A percentile compares a stretch with the other conserved stretches of the same genome.
phyloP scores from a whole-genome alignment of 2,113 vertebrate genomes.

The Lagopus muta region DNA sequence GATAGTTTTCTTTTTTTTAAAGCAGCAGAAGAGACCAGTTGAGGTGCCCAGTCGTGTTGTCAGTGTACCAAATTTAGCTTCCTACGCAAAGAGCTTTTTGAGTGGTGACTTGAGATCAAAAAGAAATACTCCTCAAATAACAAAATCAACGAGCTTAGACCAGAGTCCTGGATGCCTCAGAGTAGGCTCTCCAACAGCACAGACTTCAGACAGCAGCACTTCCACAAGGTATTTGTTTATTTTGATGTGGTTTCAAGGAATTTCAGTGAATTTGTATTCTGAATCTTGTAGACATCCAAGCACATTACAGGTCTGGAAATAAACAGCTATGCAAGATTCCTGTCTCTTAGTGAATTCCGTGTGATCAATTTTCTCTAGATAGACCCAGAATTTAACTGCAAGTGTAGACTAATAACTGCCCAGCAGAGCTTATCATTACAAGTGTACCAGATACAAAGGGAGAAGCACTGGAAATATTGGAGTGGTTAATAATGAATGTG shows the following conservation, averaged over 20 bases:
- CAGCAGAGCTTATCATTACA: background rate
- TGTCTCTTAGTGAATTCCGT: background rate
- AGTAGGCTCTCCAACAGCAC: slow-evolving; percentile 59
- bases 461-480: background rate
- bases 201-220: slow-evolving; percentile 72
- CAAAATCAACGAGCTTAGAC: slow-evolving; percentile 84
- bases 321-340: fast-evolving
- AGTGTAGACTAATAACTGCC: background rate
- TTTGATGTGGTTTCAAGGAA: background rate
- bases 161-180: slow-evolving; percentile 69
- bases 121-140: slow-evolving; percentile 75
- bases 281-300: background rate
- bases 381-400: background rate
- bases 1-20: slow-evolving; percentile 30
- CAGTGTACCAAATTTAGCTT: slow-evolving; percentile 85
- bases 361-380: background rate
- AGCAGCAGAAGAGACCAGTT: slow-evolving; percentile 84
- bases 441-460: background rate
- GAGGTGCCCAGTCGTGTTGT: slow-evolving; percentile 86
- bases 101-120: slow-evolving; percentile 79
- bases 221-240: slow-evolving; percentile 62
- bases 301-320: background rate
- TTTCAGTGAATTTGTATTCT: background rate
- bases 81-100: slow-evolving; percentile 85
- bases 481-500: background rate